Conservation (phyloP, 2,113 vertebrate genomes). For the Pantherophis guttatus region DNA sequence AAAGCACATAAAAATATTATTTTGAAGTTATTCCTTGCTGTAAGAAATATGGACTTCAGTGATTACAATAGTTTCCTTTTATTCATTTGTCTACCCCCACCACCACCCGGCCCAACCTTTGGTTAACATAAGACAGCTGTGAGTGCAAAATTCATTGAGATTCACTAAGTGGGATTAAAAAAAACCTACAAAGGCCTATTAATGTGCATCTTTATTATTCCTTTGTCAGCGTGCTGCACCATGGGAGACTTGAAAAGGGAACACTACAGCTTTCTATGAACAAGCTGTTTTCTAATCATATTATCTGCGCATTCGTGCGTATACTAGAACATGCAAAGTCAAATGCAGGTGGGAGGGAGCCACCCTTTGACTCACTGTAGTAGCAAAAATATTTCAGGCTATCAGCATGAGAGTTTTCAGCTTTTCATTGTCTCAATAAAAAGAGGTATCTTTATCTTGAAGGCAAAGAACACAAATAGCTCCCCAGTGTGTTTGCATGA, state of each 20-base stretch:
- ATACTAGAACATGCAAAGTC: constrained; percentile 41
- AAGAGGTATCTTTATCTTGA: constrained; percentile 45
- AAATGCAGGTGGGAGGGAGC: constrained; percentile 48
- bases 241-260: constrained; percentile 40
- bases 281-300: constrained; percentile 36
- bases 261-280: constrained; percentile 25
- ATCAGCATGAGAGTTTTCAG: constrained; percentile 50
- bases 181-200: background rate
- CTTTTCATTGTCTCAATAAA: constrained; percentile 49
- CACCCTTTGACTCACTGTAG: constrained; percentile 51
- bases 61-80: constrained; percentile 30
- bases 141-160: constrained; percentile 28
- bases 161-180: constrained; percentile 19
- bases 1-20: constrained; percentile 29
- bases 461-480: constrained; percentile 43
- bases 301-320: constrained; percentile 46
- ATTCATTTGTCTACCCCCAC: constrained; percentile 7
- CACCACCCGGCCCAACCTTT: background rate
- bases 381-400: constrained; percentile 43
- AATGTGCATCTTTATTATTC: constrained; percentile 10
- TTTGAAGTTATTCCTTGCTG: constrained; percentile 35
- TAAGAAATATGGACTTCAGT: constrained; percentile 18
- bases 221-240: constrained; percentile 26
- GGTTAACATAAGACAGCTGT: constrained; percentile 2
- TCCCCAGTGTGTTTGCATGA: constrained; percentile 34